Base-by-base conservation (phyloP, 2,888 invertebrate genomes). In the Macaria notata region DNA sequence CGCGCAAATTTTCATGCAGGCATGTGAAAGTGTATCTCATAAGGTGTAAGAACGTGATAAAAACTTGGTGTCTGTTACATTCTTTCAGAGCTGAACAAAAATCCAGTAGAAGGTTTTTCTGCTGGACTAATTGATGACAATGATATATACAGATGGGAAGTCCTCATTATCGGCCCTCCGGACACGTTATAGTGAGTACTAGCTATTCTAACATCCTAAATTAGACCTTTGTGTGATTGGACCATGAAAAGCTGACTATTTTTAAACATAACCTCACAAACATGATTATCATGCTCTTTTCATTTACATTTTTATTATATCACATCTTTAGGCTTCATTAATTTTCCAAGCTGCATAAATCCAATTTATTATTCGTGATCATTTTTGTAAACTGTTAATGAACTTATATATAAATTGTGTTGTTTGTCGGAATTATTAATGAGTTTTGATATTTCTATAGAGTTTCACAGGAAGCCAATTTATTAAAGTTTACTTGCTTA, bases 121-220 rank as follows among this genome's bases (percentile, higher is more conserved):
- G 99, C 99, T 90, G 99, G 99, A 76, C 94, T 99, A 76, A 98
- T 99, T 90, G 99, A 99, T 93, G 99, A 99, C 93, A 97, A 98
- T 94, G 99, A 99, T 92, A 98, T 99, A 89, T 99, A 98, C 93
- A 95, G 97, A 94, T 99, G 99, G 99, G 99, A 99, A 94, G 99
- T 99, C 76, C 95, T 99, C 78, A 99, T 99, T 86, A 99, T 99
- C 92, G 99, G 99, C 77, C 99, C 99, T 85, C 98, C 99, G 84
- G 99, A 99, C 92, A 99, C 99, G 69, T 93, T 98, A 77, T 99
- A 98, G 98, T 99, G 93, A 96, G 98, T 95, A 86, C 36, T 46
- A 51, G 42, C 4, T 31, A 38, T 30, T 49, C 4, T 44, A 42
- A 39, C 9, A 49, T 53, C 54, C 50, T 54, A 45, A 47, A 51